Conservation (phyloP, 1,140 invertebrate genomes). For the Diachasma alloeum region DNA sequence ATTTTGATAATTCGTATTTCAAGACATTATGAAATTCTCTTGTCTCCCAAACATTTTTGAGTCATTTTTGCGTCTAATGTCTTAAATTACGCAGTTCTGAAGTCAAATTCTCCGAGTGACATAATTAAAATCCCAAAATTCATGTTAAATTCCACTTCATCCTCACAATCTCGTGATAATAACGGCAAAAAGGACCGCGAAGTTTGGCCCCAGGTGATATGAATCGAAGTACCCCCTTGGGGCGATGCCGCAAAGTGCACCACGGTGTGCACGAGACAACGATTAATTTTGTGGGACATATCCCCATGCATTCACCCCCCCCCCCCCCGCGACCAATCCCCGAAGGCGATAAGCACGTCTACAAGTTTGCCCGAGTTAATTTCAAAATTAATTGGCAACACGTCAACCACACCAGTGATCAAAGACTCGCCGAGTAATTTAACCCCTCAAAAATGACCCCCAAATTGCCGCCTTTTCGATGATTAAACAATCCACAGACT, state of each 20-base stretch:
- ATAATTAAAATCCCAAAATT: not conserved
- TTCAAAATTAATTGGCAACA: slow-evolving; percentile 11
- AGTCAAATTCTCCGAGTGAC: too few relatives aligned
- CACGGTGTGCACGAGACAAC: slow-evolving; percentile 2
- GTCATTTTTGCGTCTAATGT: too few relatives aligned
- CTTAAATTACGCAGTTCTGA: too few relatives aligned
- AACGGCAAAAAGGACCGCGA: not conserved
- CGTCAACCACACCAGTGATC: not conserved
- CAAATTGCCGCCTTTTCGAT: not conserved
- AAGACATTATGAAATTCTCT: too few relatives aligned
- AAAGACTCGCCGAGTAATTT: not conserved
- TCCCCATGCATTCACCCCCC: not conserved
- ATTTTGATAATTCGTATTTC: too few relatives aligned
- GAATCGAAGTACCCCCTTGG: not conserved
- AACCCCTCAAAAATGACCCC: not conserved
- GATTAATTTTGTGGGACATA: slow-evolving; percentile 2
- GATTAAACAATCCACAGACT: too few relatives aligned
- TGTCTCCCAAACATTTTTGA: too few relatives aligned
- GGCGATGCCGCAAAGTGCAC: not conserved
- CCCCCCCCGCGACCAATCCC: not conserved
- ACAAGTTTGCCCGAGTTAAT: slow-evolving; percentile 1
- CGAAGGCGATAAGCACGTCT: slow-evolving; percentile 5
- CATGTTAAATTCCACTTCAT: not conserved
- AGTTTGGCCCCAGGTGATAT: not conserved
- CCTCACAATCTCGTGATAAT: not conserved